phyloP scores from a whole-genome alignment of 2,888 invertebrate species.

The Dioctria rufipes region DNA sequence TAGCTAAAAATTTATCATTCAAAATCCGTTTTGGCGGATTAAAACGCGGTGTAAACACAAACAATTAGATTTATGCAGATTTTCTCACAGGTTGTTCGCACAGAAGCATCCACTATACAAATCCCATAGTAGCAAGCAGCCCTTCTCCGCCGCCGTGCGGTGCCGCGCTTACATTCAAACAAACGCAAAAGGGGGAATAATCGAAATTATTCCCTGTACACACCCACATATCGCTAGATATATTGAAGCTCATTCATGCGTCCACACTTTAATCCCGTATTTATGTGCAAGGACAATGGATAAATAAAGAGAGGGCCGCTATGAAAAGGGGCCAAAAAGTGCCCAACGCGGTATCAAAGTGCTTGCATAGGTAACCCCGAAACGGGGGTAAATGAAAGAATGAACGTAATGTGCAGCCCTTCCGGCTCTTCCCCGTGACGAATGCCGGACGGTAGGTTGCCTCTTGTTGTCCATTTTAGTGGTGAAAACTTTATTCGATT shows the following conservation, averaged over 20 bases:
- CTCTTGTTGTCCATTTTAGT: constrained; percentile 57
- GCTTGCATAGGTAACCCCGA: constrained; percentile 50
- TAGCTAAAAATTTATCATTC: constrained; percentile 56
- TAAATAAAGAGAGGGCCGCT: constrained; percentile 55
- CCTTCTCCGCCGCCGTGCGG: background rate
- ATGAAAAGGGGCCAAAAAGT: constrained; percentile 49
- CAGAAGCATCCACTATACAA: constrained; percentile 44
- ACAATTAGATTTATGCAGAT: constrained; percentile 60
- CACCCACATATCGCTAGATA: constrained; percentile 52
- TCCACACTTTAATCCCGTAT: constrained; percentile 59
- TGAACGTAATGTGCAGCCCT: constrained; percentile 38
- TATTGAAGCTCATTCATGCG: constrained; percentile 58
- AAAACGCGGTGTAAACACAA: constrained; percentile 58
- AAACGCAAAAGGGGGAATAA: constrained; percentile 52
- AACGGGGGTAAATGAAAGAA: constrained; percentile 46
- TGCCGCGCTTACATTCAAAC: constrained; percentile 33
- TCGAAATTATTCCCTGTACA: constrained; percentile 55
- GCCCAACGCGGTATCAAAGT: constrained; percentile 50
- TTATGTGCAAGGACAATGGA: constrained; percentile 59
- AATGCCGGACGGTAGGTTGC: constrained; percentile 11
- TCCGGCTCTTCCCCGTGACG: constrained; percentile 12
- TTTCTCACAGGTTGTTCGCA: constrained; percentile 57
- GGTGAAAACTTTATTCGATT: constrained; percentile 62
- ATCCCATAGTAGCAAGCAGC: constrained; percentile 14
- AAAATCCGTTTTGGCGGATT: constrained; percentile 58